Percentiles rank a stretch among this genome's conserved stretches.
Conservation (phyloP, 2,888 invertebrate species). For the Trissolcus japonicus region DNA sequence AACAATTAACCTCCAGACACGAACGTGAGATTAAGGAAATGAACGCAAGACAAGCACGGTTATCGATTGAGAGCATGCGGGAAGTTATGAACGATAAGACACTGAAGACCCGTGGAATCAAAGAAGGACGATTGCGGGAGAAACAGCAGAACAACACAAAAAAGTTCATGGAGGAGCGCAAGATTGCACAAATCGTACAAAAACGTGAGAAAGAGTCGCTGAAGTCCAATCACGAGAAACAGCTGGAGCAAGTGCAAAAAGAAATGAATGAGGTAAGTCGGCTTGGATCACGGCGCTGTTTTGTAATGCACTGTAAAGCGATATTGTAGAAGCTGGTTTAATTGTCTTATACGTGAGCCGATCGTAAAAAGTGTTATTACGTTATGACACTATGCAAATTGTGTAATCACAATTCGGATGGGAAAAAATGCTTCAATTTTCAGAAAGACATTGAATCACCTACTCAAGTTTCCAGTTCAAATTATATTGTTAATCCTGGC, state of each 20-base stretch:
- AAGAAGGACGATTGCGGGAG: constrained; percentile 93
- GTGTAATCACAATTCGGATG: too few relatives aligned
- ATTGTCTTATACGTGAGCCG: constrained; percentile 10
- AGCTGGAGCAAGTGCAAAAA: constrained; percentile 90
- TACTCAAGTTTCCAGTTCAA: too few relatives aligned
- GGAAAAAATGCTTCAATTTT: background rate
- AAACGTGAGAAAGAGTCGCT: constrained; percentile 94
- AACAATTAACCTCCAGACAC: constrained; percentile 92
- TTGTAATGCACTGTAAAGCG: constrained; percentile 12
- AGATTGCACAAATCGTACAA: constrained; percentile 91
- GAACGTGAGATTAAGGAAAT: constrained; percentile 96
- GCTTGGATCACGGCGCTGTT: constrained; percentile 17
- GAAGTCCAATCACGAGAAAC: constrained; percentile 93
- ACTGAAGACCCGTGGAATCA: constrained; percentile 96
- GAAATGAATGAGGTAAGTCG: constrained; percentile 88
- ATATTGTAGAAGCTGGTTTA: constrained; percentile 10
- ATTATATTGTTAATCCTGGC: background rate
- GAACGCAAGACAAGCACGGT: constrained; percentile 95
- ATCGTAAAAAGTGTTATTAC: constrained; percentile 8
- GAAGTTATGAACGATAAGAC: constrained; percentile 97
- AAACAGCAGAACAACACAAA: constrained; percentile 99
- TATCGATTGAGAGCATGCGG: constrained; percentile 97
- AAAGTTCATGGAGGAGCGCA: constrained; percentile 96
- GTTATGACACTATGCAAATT: background rate
- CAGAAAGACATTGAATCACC: background rate